Base-by-base conservation (phyloP, 2,113 vertebrate species). In the Pimephales promelas region DNA sequence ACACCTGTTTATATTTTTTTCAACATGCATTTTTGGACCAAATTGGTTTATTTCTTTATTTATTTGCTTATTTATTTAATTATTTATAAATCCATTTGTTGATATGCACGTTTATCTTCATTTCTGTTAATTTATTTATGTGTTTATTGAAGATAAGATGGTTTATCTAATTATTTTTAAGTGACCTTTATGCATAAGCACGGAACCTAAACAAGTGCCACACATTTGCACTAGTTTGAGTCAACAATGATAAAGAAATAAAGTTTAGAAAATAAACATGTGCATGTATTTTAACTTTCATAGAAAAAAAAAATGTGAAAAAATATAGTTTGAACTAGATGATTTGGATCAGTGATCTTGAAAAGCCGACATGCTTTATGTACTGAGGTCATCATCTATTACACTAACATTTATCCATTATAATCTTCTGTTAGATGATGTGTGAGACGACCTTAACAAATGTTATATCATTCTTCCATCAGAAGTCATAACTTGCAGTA, bases 151-250 rank as follows among this genome's bases (percentile, higher is more conserved):
- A 5, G 8, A 59, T 57, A 36, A 66, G 3, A 10, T 24, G 49
- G 24, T 75, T 40, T n/a, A 22, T 68, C 24, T 31, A 8, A 61
- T 83, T 70, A 66, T 78, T 66, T 79, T 75, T 28, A 88, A 87
- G 87, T 88, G 87, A 87, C 87, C 85, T 87, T 82, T 45, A 70
- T 59, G 9, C 36, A 22, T 45, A 80, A 62, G 34, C 7, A 79
- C 36, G 49, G 70, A 70, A 70, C 45, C 61, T 62, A 71, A 82
- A 79, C 26, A 75, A 79, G 83, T 83, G 56, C 79, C 78, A 56
- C 40, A 71, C 56, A 40, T 75, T 85, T 87, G 81, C 68, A 85
- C 80, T 85, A 49, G 22, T 64, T 73, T 40, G 24, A 26, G 0
- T n/a, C 8, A 40, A 26, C 43, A 14, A 61, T 43, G 16, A 49